Base-by-base conservation (phyloP, 2,113 vertebrate genomes). In the Montifringilla adamsi region DNA sequence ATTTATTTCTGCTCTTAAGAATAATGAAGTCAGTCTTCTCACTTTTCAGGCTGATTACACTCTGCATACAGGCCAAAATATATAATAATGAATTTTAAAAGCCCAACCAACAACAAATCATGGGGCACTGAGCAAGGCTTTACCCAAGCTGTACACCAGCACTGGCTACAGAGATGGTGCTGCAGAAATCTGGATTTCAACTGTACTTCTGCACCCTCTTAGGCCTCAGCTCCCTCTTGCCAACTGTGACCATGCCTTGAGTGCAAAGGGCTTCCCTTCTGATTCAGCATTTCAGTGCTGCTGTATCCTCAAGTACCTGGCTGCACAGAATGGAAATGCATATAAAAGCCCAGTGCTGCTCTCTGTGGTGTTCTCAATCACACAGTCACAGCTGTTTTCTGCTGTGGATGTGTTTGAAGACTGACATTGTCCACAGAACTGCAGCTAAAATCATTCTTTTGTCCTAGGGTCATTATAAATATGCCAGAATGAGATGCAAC, bases 171-270 rank as follows among this genome's bases (percentile, higher is more conserved):
- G 15, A 66, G 44, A 21, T 28, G 11, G 10, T 70, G 46, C 41
- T 70, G 60, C 5, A 83, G 44, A 55, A 73, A 35, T 67, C 0
- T 67, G 37, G 10, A 56, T 58, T 91, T 79, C 52, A 78, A 1
- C 26, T 64, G 26, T 9, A 35, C 33, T 52, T 56, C 64, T 41
- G 28, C 24, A 91, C 3, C 9, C 11, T 72, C 23, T 62, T 19
- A n/a, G 3, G 5, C 11, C 37, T 31, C 64, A 33, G 14, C 9
- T 80, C 21, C 50, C 27, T 43, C 66, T 21, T 24, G 13, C 35
- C 47, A 84, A 15, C 17, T n/a, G 46, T 14, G 58, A 16, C 26
- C 43, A 18, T 0, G 0, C 20, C 69, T 1, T 7, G 33, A 52
- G 31, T 19, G 22, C 31, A 60, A 30, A 75, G 20, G 9, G 49